A percentile compares a stretch with the other conserved stretches of the same genome.
Evolutionary conservation across 2,888 invertebrate species (phyloP).

Genomic region (Tetropium fuscum): DNA sequence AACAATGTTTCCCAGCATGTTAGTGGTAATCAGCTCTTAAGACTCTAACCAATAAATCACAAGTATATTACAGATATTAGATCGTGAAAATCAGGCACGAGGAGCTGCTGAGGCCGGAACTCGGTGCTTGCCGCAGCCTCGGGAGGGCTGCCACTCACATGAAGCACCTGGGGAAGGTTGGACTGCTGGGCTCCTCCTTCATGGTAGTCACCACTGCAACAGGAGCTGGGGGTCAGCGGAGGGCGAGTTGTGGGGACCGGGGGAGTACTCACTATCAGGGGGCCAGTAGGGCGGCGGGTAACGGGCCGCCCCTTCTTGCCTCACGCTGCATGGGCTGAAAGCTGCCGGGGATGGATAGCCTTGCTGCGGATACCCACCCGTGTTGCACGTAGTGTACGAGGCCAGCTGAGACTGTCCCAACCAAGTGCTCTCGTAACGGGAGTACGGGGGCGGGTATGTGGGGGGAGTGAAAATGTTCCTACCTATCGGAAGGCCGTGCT

Average conservation of each 20-base stretch:
- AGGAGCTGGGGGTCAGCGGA: constrained; percentile 61
- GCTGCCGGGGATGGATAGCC: constrained; percentile 64
- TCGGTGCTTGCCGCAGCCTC: not conserved
- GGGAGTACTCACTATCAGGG: constrained; percentile 62
- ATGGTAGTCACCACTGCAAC: constrained; percentile 60
- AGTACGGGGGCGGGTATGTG: constrained; percentile 73
- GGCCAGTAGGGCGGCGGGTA: constrained; percentile 64
- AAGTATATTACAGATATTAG: constrained; percentile 19
- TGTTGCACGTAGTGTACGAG: constrained; percentile 53
- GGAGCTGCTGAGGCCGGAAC: not conserved
- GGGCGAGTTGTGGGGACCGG: constrained; percentile 59
- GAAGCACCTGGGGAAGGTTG: constrained; percentile 50
- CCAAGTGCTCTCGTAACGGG: constrained; percentile 66
- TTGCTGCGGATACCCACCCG: constrained; percentile 48
- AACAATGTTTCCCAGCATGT: constrained; percentile 15
- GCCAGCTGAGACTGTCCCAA: constrained; percentile 55
- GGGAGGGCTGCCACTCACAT: constrained; percentile 39
- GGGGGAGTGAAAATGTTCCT: constrained; percentile 76
- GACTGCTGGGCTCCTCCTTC: constrained; percentile 52
- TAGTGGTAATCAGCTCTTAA: constrained; percentile 10
- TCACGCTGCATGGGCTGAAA: constrained; percentile 69
- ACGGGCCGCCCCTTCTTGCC: constrained; percentile 65
- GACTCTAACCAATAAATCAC: constrained; percentile 13
- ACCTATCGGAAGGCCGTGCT: constrained; percentile 71
- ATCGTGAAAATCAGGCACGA: constrained; percentile 2